Percentiles rank a stretch among this genome's conserved stretches.
phyloP scores from a whole-genome alignment of 2,113 vertebrate species.

The Ovibos moschatus region DNA sequence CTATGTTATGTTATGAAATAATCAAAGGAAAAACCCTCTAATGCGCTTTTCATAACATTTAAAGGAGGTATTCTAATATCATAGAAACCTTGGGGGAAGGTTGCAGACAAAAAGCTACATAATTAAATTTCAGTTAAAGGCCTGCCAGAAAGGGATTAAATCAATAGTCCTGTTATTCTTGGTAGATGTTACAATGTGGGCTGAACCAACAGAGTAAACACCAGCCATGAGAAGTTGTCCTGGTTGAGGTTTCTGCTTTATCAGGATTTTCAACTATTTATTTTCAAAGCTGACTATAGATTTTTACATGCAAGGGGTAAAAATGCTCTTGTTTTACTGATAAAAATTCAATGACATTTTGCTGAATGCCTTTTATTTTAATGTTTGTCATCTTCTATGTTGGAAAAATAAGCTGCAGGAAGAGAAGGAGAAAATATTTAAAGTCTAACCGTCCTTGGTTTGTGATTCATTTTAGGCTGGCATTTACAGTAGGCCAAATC shows the following conservation, averaged over 20 bases:
- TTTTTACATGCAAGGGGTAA: not conserved
- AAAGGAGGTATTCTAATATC: constrained; percentile 55
- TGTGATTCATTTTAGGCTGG: not conserved
- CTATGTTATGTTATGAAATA: constrained; percentile 70
- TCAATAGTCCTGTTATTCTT: constrained; percentile 53
- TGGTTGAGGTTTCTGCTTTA: constrained; percentile 10
- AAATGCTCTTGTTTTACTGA: not conserved
- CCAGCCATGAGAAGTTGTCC: fast-evolving
- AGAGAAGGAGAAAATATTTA: not conserved
- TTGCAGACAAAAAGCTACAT: constrained; percentile 70
- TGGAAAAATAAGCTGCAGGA: not conserved
- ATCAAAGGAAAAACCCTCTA: constrained; percentile 67
- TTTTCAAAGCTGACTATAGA: constrained; percentile 14
- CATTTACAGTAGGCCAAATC: not conserved
- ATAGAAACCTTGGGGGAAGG: constrained; percentile 62
- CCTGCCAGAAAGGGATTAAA: constrained; percentile 52
- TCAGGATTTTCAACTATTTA: constrained; percentile 11
- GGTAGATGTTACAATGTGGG: not conserved
- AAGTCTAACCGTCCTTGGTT: not conserved
- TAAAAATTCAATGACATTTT: not conserved
- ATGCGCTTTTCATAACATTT: constrained; percentile 64
- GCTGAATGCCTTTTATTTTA: not conserved
- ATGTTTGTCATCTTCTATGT: not conserved
- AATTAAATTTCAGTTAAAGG: constrained; percentile 72
- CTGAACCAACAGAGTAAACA: not conserved